Base-by-base conservation (phyloP, 2,113 vertebrate genomes). In the Cochlearius cochlearius region DNA sequence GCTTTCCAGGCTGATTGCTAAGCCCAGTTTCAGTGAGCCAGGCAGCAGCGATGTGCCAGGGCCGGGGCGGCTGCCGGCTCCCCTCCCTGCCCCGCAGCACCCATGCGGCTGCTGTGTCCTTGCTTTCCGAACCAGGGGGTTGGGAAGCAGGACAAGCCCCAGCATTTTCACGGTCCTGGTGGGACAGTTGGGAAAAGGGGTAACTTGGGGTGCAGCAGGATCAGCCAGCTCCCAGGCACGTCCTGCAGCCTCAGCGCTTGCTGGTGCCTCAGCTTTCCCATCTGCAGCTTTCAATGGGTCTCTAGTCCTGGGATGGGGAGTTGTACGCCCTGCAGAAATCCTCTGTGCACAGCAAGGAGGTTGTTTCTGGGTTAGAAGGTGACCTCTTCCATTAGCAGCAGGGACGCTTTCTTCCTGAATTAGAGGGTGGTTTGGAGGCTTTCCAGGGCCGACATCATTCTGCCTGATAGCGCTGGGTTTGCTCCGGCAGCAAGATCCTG, bases 361-460 rank as follows among this genome's bases (percentile, higher is more conserved):
- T 18, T 43, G 22, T 83, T 97, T 81, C 91, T 95, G 77, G 92
- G 89, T 96, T 80, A 82, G 96, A 97, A 97, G 96, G 97, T 97
- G 96, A 96, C 97, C 96, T 96, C 91, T 95, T 77, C 69, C 75
- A 53, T 91, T 27, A 91, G 83, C 94, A 85, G 79, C 82, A 77
- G 84, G 68, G 63, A 84, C 0, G 1, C 90, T 85, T 85, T 85
- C 82, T 69, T 50, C 89, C 74, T 10, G 58, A 66, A 73, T 88
- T 88, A 71, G 86, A 88, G 89, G 88, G 74, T 72, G 83, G 55
- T 29, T 95, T 97, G 97, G 97, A 96, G 77, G 52, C 76, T 84
- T 86, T 96, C 97, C 97, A 97, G 88, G 38, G 72, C 83, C 23
- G 1, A 7, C 83, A 75, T 93, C 72, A 36, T 26, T 85, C 82